Conservation (phyloP, 2,113 vertebrate genomes). For the Lates calcarifer region DNA sequence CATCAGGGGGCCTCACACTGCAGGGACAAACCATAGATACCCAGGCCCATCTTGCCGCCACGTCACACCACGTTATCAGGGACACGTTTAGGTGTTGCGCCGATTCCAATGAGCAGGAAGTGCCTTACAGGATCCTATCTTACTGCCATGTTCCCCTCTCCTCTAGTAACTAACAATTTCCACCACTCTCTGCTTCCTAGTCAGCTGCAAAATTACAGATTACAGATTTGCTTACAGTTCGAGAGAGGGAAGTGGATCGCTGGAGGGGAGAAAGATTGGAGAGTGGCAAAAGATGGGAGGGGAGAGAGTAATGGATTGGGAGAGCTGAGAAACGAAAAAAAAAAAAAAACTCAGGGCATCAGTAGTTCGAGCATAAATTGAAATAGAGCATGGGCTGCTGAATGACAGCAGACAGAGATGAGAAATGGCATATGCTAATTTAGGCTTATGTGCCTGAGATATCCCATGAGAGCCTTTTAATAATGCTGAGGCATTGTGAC, state of each 20-base stretch:
- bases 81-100: slow-evolving; percentile 35
- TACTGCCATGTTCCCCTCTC: slow-evolving; percentile 46
- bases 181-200: slow-evolving; percentile 70
- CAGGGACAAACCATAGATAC: neutral
- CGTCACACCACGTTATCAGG: neutral
- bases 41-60: neutral
- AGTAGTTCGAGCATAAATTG: slow-evolving; percentile 48
- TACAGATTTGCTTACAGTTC: slow-evolving; percentile 63
- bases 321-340: slow-evolving; percentile 48
- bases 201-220: slow-evolving; percentile 79
- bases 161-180: slow-evolving; percentile 63
- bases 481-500: slow-evolving; percentile 71
- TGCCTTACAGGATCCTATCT: slow-evolving; percentile 39
- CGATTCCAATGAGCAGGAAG: slow-evolving; percentile 27
- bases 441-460: slow-evolving; percentile 42
- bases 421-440: slow-evolving; percentile 79
- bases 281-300: slow-evolving; percentile 37
- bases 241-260: slow-evolving; percentile 58
- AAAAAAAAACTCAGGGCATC: slow-evolving; percentile 51
- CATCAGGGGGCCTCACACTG: neutral
- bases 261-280: slow-evolving; percentile 45
- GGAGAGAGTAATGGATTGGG: slow-evolving; percentile 34
- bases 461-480: slow-evolving; percentile 71
- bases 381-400: slow-evolving; percentile 51
- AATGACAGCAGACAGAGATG: slow-evolving; percentile 74